Evolutionary conservation across 2,888 invertebrate species (phyloP), one percentile per base, ranked within the genome.

Genomic region (Hartigia nigra): DNA sequence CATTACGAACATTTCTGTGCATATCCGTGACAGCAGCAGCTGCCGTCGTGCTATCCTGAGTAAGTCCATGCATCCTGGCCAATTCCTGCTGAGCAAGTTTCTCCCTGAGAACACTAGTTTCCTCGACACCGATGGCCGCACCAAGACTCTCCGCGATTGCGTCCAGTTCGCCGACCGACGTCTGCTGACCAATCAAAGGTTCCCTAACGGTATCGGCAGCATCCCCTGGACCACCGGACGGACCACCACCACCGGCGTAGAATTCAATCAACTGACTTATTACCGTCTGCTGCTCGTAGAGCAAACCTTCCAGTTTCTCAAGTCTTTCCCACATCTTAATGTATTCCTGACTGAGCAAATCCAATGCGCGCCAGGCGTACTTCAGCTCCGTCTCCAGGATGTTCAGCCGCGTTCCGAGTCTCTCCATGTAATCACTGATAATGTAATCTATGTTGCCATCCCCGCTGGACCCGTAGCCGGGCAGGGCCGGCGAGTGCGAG

Each of bases 251-350:
- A 14, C 92, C 91, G 1, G 95, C 94, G 90, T 96, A 96, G 92
- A 96, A 95, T 89, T 96, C 96, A 89, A 98, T 94, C 87, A 98
- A 93, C 89, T 97, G 97, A 77, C 96, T 95, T 87, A 98, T 97
- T 74, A 98, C 97, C 85, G 96, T 96, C 91, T 98, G 98, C 91
- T 98, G 98, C 89, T 98, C 97, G 91, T 96, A 95, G 4, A 98
- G 94, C 81, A 98, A 94, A 34, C 96, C 95, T 90, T 98, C 98
- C 37, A 98, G 92, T 91, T 97, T 96, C 89, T 98, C 98, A 81
- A 98, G 92, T 74, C 97, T 93, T 88, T 97, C 96, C 97, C 98
- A 98, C 96, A 98, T 98, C 91, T 97, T 96, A 77, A 97, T 96
- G 88, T 98, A 98, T 90, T 98, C 98, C 88, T 97, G 97, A 70